A percentile compares a stretch with the other conserved stretches of the same genome.
Conservation (phyloP, 2,888 invertebrate genomes). For the Autographa pulchrina region DNA sequence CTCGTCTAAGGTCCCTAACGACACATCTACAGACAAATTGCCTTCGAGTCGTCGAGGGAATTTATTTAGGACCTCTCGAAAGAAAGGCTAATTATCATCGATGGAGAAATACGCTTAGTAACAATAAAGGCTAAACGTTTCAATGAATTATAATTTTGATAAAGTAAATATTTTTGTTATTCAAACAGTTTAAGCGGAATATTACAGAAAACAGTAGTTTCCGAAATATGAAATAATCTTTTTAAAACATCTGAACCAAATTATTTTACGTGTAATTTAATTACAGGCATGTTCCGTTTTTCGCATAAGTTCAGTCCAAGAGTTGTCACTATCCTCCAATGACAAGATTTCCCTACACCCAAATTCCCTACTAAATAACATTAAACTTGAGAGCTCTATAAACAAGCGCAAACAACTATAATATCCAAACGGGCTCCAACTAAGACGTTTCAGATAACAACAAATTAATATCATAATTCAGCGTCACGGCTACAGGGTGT, state of each 20-base stretch:
- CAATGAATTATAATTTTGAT: not conserved
- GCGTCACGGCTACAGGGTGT: conserved; percentile 6
- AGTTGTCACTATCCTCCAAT: too few relatives aligned
- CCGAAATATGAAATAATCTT: too few relatives aligned
- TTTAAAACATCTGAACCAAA: too few relatives aligned
- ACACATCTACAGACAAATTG: not conserved
- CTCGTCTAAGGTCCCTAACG: not conserved
- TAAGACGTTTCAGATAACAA: conserved; percentile 4
- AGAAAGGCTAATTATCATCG: not conserved
- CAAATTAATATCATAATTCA: conserved; percentile 4
- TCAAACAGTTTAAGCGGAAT: too few relatives aligned
- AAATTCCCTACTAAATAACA: not conserved
- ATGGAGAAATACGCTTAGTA: not conserved
- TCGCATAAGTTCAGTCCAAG: too few relatives aligned
- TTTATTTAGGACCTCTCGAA: conserved; percentile 2
- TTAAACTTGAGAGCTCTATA: not conserved
- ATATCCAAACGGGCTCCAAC: not conserved
- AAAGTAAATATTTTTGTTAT: too few relatives aligned
- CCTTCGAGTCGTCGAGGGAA: not conserved
- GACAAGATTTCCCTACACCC: too few relatives aligned
- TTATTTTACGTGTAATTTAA: too few relatives aligned
- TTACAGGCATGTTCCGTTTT: too few relatives aligned
- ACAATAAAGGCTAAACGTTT: not conserved
- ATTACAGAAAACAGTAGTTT: too few relatives aligned
- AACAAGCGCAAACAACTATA: not conserved